Conservation (phyloP, 2,888 invertebrate genomes). For the Meganola albula region DNA sequence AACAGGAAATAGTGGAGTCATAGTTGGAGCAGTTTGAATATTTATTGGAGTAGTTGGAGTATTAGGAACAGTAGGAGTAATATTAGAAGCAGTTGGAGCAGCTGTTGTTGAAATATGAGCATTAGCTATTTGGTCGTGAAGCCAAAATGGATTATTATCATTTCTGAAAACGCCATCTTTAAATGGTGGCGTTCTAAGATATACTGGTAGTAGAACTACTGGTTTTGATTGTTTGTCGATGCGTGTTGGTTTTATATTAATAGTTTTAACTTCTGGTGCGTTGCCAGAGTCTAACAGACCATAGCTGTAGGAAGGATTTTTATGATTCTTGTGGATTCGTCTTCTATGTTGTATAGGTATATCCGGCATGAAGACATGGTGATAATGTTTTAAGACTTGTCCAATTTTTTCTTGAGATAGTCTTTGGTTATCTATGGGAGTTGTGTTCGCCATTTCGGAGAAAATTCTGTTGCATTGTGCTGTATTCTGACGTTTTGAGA, state of each 20-base stretch:
- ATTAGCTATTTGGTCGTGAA: constrained; percentile 21
- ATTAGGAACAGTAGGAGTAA: constrained; percentile 1
- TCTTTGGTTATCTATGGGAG: constrained; percentile 28
- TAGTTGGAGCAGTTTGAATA: background rate
- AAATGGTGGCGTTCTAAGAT: constrained; percentile 29
- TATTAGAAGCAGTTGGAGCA: constrained; percentile 2
- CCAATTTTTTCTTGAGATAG: constrained; percentile 27
- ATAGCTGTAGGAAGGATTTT: constrained; percentile 39
- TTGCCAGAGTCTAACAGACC: constrained; percentile 37
- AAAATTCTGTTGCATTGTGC: constrained; percentile 46
- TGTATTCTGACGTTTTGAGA: constrained; percentile 39
- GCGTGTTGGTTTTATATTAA: constrained; percentile 42
- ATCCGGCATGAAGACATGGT: constrained; percentile 33
- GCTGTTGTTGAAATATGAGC: constrained; percentile 8
- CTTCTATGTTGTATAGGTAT: constrained; percentile 6
- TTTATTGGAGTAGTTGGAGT: constrained; percentile 1
- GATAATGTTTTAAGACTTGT: constrained; percentile 36
- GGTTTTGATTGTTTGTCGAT: constrained; percentile 26
- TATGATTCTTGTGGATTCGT: constrained; percentile 12
- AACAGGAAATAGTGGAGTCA: background rate
- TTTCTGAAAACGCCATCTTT: constrained; percentile 30
- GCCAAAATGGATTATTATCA: constrained; percentile 19
- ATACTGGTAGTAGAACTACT: constrained; percentile 47
- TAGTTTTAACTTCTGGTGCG: constrained; percentile 40
- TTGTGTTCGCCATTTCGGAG: constrained; percentile 32